phyloP scores from a whole-genome alignment of 1,140 invertebrate species.

The Drosophila bifasciata region DNA sequence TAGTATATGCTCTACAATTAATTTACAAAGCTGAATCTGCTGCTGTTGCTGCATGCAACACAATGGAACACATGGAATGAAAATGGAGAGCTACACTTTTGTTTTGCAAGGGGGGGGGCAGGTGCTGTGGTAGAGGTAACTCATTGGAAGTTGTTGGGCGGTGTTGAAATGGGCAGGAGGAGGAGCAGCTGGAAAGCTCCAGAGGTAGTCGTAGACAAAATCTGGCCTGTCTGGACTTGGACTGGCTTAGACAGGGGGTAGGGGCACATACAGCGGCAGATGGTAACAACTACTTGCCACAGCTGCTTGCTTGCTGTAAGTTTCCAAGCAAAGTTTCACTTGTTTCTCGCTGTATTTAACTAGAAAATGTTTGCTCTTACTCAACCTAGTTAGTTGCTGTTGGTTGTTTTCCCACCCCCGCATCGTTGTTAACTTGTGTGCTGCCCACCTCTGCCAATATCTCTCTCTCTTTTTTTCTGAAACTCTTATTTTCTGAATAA shows the following conservation, averaged over 20 bases:
- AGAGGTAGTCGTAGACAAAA: constrained; percentile 32
- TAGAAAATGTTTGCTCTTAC: constrained; percentile 18
- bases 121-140: no score
- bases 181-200: neutral
- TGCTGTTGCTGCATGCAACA: constrained; percentile 58
- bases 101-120: no score
- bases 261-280: constrained; percentile 2
- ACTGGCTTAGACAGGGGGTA: constrained; percentile 8
- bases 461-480: no score
- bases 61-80: no score
- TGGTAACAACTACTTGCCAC: constrained; percentile 37
- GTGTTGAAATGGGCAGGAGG: neutral
- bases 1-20: no score
- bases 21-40: constrained; percentile 44
- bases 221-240: constrained; percentile 14
- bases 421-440: constrained; percentile 8
- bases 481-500: no score
- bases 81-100: no score
- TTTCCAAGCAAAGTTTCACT: constrained; percentile 57
- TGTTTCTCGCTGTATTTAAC: constrained; percentile 27
- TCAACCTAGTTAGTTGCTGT: constrained; percentile 28
- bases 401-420: constrained; percentile 1
- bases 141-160: no score
- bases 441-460: neutral
- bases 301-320: constrained; percentile 53